phyloP scores from a whole-genome alignment of 2,888 invertebrate species.

The Poecilobothrus nobilitatus region DNA sequence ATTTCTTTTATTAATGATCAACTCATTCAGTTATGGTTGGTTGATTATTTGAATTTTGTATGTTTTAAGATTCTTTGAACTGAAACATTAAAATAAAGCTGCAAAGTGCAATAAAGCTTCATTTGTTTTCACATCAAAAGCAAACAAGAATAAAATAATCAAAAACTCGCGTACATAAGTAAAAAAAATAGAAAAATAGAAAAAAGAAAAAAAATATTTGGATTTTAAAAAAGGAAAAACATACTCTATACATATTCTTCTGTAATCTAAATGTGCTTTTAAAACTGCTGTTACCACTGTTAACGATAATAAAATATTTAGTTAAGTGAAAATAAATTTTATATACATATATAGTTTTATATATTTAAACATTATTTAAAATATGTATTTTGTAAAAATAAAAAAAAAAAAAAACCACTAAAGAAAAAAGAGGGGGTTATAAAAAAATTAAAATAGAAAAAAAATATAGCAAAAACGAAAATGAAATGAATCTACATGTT shows the following conservation, averaged over 20 bases:
- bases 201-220: not conserved
- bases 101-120: not conserved
- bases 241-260: too few species aligned
- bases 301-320: constrained; percentile 9
- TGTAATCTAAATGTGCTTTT: not conserved
- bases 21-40: too few species aligned
- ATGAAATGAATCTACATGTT: too few species aligned
- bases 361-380: not conserved
- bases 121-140: not conserved
- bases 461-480: too few species aligned
- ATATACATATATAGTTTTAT: not conserved
- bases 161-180: not conserved
- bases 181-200: too few species aligned
- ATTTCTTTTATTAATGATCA: too few species aligned
- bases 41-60: not conserved
- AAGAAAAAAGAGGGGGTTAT: too few species aligned
- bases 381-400: too few species aligned
- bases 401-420: not conserved
- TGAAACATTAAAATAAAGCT: constrained; percentile 1
- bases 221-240: not conserved
- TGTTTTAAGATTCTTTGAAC: not conserved
- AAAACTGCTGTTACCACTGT: not conserved
- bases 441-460: too few species aligned
- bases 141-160: not conserved
- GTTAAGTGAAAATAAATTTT: constrained; percentile 13